Base-by-base conservation (phyloP, 2,888 invertebrate species). In the Hyposoter didymator region DNA sequence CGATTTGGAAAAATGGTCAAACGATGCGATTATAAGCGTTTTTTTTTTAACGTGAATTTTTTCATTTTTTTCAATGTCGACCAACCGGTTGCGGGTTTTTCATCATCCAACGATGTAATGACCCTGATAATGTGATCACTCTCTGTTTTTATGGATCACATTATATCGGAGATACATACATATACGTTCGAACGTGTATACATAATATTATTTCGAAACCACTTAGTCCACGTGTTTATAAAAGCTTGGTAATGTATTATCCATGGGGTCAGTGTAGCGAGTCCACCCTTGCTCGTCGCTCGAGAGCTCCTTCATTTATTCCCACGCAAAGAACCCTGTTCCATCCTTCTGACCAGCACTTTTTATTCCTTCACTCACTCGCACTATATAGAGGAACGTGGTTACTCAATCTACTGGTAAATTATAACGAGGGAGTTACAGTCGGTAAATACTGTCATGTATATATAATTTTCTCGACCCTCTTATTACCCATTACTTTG, bases 81-180 rank as follows among this genome's bases (percentile, higher is more conserved):
- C 49, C 83, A 73, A 82, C 74, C 84, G 79, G 74, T 82, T 67
- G 86, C 75, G 35, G 69, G 70, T 74, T 28, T 6, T 49, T 67
- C 79, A 85, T 84, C 82, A 87, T 82, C 80, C 78, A 78, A 85
- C 88, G 86, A 85, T 85, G 82, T 86, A 90, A 89, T 89, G 87
- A 85, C 76, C 83, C 85, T 88, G 87, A 89, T 89, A 90, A 88
- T 87, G 82, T 86, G 88, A 88, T 89, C 87, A 82, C 74, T 81
- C 49, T 76, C 81, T 35, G 47, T 55, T 70, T 62, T 62, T 17
- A 8, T 43, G 19, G 39, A 35, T 62, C 72, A 19, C 12, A 45
- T 8, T 66, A 35, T 22, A 52, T 28, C 35, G 35, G 28, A 28
- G 28, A 39, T 35, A 39, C 45, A 4, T 55, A 45, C 17, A 28